phyloP scores from a whole-genome alignment of 2,797 vertebrate genomes.

The Tenualosa ilisha region DNA sequence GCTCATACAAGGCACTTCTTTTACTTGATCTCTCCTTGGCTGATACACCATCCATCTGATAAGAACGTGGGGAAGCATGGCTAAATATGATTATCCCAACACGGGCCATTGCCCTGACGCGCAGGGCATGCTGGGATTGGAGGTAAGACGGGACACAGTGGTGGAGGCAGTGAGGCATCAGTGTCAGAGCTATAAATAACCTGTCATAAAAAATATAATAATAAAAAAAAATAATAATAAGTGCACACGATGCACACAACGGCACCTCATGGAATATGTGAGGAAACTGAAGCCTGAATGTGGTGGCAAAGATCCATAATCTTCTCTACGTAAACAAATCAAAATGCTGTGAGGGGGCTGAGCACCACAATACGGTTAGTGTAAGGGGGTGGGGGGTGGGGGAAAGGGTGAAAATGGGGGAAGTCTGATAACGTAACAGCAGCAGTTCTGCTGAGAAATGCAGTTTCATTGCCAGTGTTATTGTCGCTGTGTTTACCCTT shows the following conservation, averaged over 20 bases:
- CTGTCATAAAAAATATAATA: background rate
- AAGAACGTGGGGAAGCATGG: constrained; percentile 64
- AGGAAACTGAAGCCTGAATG: background rate
- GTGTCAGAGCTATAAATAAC: constrained; percentile 14
- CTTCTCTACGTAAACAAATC: constrained; percentile 8
- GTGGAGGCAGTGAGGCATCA: constrained; percentile 31
- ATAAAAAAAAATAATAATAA: background rate
- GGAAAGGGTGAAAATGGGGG: background rate
- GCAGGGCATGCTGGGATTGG: constrained; percentile 61
- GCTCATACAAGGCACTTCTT: constrained; percentile 53
- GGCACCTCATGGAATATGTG: background rate
- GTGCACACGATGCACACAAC: background rate
- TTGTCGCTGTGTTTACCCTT: constrained; percentile 23
- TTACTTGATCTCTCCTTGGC: constrained; percentile 63
- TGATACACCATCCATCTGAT: constrained; percentile 64
- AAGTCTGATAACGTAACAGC: background rate
- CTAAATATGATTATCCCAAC: constrained; percentile 71
- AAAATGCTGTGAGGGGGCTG: background rate
- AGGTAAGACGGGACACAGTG: constrained; percentile 54
- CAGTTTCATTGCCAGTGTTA: constrained; percentile 20
- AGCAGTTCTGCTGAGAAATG: constrained; percentile 23
- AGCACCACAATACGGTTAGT: constrained; percentile 7
- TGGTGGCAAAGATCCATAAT: constrained; percentile 4
- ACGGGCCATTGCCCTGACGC: constrained; percentile 63
- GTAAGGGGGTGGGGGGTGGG: background rate